phyloP scores from a whole-genome alignment of 2,888 invertebrate genomes.

The Antitype chi region DNA sequence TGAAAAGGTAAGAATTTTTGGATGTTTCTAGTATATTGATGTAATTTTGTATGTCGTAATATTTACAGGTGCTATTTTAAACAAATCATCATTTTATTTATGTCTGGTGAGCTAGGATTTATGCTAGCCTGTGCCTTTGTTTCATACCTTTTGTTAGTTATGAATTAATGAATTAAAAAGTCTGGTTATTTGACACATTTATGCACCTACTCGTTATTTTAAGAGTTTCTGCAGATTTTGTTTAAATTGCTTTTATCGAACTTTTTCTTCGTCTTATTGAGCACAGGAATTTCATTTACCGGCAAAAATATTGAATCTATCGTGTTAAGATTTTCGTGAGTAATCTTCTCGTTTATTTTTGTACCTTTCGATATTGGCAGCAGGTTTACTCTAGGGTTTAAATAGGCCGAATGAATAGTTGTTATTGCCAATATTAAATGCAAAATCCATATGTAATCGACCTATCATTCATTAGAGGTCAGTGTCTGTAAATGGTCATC shows the following conservation, averaged over 20 bases:
- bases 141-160: background rate
- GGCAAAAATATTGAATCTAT: background rate
- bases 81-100: slow-evolving; percentile 13
- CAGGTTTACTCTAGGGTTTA: background rate
- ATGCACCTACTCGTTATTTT: background rate
- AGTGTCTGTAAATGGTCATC: slow-evolving; percentile 29
- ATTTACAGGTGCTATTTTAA: slow-evolving; percentile 17
- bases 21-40: slow-evolving; percentile 26
- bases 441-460: slow-evolving; percentile 29
- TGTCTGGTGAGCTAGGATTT: background rate
- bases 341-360: background rate
- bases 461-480: slow-evolving; percentile 24
- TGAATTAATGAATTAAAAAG: background rate
- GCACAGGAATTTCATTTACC: background rate
- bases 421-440: slow-evolving; percentile 26
- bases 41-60: slow-evolving; percentile 44
- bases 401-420: slow-evolving; percentile 21
- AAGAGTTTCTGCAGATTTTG: no score
- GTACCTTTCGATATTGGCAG: slow-evolving; percentile 6
- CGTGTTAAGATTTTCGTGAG: background rate
- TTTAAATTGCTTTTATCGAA: background rate
- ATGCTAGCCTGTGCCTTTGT: slow-evolving; percentile 6
- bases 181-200: background rate
- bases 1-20: slow-evolving; percentile 60
- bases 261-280: background rate